phyloP scores from a whole-genome alignment of 2,113 vertebrate species.

The Tenebrosternarchus preto region DNA sequence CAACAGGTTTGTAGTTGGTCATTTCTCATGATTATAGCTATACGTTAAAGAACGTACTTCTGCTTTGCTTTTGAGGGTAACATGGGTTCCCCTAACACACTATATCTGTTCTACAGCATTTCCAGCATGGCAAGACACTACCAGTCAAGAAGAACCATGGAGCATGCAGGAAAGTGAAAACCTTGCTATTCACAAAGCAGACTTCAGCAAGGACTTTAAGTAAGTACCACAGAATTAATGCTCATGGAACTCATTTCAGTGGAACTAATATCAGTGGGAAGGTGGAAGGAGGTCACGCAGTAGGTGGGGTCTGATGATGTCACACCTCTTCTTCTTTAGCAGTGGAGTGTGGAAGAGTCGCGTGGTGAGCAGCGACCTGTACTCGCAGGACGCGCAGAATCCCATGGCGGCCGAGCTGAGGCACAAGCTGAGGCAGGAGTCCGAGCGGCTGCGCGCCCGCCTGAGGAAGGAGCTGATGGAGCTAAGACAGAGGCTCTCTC shows the following conservation, averaged over 20 bases:
- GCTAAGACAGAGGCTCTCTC: constrained; percentile 75
- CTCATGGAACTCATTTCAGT: neutral
- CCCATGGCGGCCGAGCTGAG: constrained; percentile 62
- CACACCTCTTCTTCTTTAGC: neutral
- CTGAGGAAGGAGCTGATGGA: constrained; percentile 80
- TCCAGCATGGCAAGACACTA: constrained; percentile 59
- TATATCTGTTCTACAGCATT: constrained; percentile 58
- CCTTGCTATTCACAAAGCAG: constrained; percentile 71
- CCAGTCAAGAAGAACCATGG: constrained; percentile 66
- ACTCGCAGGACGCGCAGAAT: constrained; percentile 63
- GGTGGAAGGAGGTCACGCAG: neutral
- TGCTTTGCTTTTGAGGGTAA: neutral
- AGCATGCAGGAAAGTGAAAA: constrained; percentile 67
- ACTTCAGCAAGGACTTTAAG: constrained; percentile 65
- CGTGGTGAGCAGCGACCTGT: constrained; percentile 69
- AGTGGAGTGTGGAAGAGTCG: constrained; percentile 78
- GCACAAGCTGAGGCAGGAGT: constrained; percentile 66
- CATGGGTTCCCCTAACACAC: neutral
- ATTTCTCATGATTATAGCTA: neutral
- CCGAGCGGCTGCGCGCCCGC: constrained; percentile 67
- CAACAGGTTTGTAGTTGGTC: constrained; percentile 65
- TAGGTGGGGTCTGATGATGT: neutral
- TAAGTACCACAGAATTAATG: constrained; percentile 57
- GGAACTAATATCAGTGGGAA: neutral
- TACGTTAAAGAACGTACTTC: neutral